phyloP scores from a whole-genome alignment of 2,888 invertebrate species.

The Chaetoderma sp. region DNA sequence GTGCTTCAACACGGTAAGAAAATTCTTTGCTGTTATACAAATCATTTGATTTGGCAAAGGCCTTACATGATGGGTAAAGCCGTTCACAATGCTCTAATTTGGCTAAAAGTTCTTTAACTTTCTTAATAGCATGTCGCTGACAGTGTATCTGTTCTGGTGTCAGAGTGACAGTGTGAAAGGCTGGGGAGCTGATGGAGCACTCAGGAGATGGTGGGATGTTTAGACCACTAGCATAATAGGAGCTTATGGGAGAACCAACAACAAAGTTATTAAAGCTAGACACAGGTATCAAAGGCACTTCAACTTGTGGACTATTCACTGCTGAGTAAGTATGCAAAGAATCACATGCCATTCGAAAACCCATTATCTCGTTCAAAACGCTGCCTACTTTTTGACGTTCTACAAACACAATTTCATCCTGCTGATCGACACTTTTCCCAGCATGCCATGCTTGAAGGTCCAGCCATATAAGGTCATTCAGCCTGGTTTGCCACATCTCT shows the following conservation, averaged over 20 bases:
- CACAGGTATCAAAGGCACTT: neutral
- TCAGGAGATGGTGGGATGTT: slow-evolving; percentile 3
- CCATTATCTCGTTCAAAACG: slow-evolving; percentile 81
- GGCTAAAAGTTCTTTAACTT: slow-evolving; percentile 80
- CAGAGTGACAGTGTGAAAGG: slow-evolving; percentile 45
- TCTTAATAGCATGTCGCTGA: slow-evolving; percentile 81
- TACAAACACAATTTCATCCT: slow-evolving; percentile 82
- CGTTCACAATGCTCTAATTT: slow-evolving; percentile 82
- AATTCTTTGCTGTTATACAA: slow-evolving; percentile 78
- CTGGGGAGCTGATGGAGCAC: neutral
- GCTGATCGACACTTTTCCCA: slow-evolving; percentile 77
- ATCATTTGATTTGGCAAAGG: slow-evolving; percentile 82
- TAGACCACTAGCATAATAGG: no score
- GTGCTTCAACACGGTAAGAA: slow-evolving; percentile 79
- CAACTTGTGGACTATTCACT: neutral
- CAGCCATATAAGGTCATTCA: slow-evolving; percentile 91
- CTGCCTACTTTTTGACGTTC: slow-evolving; percentile 80
- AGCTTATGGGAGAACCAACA: no score
- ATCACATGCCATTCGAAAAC: slow-evolving; percentile 75
- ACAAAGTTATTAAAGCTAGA: neutral
- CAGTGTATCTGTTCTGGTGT: slow-evolving; percentile 72
- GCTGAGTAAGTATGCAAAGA: neutral
- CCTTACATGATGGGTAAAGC: slow-evolving; percentile 86
- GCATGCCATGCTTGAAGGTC: slow-evolving; percentile 84
- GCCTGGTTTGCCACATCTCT: slow-evolving; percentile 87